phyloP scores from a whole-genome alignment of 2,888 invertebrate genomes.

The Acanthosoma haemorrhoidale region DNA sequence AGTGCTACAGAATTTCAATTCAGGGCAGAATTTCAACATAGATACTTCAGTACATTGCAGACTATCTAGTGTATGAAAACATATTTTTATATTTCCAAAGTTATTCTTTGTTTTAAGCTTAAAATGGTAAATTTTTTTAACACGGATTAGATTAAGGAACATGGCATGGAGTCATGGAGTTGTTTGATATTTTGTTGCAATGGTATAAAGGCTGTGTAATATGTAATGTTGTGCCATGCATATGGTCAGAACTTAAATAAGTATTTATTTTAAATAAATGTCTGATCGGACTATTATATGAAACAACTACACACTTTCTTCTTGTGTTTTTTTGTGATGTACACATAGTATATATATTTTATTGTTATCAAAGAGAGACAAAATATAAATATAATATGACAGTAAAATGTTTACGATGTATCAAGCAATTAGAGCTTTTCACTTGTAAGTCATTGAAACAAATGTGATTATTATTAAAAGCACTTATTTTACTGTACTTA shows the following conservation, averaged over 20 bases:
- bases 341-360: background rate
- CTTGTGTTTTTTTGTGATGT: background rate
- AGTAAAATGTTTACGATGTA: too few relatives aligned
- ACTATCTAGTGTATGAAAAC: too few relatives aligned
- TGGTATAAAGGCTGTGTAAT: conserved; percentile 20
- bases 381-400: too few relatives aligned
- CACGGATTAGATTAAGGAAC: conserved; percentile 5
- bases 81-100: conserved; percentile 1
- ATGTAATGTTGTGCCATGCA: conserved; percentile 24
- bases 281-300: background rate
- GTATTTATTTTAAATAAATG: background rate
- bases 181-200: background rate
- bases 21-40: too few relatives aligned
- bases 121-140: background rate
- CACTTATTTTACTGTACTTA: background rate
- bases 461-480: background rate
- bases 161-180: conserved; percentile 12
- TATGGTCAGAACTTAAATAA: background rate
- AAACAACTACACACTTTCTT: background rate
- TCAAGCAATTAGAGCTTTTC: background rate
- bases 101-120: conserved; percentile 1
- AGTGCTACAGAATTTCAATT: too few relatives aligned
- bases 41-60: too few relatives aligned
- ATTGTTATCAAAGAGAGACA: background rate
- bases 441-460: background rate